Evolutionary conservation across 2,113 vertebrate species (phyloP).

Genomic region (Gnathonemus longibarbis): DNA sequence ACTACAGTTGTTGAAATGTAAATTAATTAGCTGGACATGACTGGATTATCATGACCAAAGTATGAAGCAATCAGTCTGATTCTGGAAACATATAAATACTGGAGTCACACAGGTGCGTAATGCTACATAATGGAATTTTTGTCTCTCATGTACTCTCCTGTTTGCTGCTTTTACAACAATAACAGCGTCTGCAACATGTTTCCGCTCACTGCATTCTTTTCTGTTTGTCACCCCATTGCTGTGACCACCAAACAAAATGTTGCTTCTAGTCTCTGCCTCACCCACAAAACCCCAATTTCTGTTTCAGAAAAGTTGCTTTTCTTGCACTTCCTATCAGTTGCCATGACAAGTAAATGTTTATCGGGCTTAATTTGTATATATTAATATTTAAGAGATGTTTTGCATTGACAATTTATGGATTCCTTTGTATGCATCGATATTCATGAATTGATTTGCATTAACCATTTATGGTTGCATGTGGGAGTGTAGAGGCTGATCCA

Average conservation of each 20-base stretch:
- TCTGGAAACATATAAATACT: not conserved
- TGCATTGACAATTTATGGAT: not conserved
- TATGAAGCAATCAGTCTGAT: not conserved
- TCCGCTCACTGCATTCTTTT: not conserved
- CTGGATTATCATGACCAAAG: not conserved
- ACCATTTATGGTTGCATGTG: not conserved
- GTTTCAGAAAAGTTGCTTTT: not conserved
- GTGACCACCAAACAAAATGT: not conserved
- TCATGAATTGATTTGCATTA: not conserved
- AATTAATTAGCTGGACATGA: no score
- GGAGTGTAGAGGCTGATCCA: not conserved
- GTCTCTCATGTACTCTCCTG: not conserved
- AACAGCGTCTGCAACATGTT: not conserved
- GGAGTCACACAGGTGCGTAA: not conserved
- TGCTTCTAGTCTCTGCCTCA: not conserved
- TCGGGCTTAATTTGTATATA: not conserved
- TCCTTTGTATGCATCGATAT: not conserved
- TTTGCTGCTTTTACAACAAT: not conserved
- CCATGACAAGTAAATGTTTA: not conserved
- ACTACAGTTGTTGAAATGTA: no score
- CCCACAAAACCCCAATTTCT: not conserved
- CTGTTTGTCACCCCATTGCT: not conserved
- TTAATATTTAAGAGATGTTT: not conserved
- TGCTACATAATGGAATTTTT: not conserved
- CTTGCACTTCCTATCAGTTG: not conserved